Base-by-base conservation (phyloP, 2,888 invertebrate genomes). In the Ernsta delagoae region DNA sequence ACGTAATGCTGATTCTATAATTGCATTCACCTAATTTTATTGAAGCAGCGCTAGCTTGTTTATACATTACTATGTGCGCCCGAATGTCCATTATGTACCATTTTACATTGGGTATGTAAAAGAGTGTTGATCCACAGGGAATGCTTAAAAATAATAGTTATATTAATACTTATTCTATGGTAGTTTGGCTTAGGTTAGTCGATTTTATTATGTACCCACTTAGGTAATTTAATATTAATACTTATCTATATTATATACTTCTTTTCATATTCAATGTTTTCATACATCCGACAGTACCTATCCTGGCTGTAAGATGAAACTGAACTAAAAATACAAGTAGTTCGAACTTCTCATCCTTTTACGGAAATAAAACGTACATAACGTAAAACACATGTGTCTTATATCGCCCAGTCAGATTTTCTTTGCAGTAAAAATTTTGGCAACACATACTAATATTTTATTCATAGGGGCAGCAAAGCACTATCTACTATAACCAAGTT, bases 381-480 rank as follows among this genome's bases (percentile, higher is more conserved):
- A 57, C 57, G 36, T 12, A 9, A 36, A 36, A 43, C 11, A 36
- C 34, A 36, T 50, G 50, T 57, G 36, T 57, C 54, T 54, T 31
- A 54, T 31, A 54, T 34, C 24, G 36, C 57, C 59, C 57, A 12
- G n/a, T 36, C 57, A 36, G 36, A 57, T 39, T 50, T 50, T 50
- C 57, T 36, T 36, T 39, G 57, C 57, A 57, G 57, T 12, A 31
- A 12, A 56, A 31, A 12, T 64, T 64, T 64, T 56, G 64, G 56
- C 56, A 56, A 64, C 56, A 31, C 8, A 4, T 34, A 45, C 54
- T 43, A 43, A 64, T 56, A 64, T 56, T 64, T 64, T 57, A 64
- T 64, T 64, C 45, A 56, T 64, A 56, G 45, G 43, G 56, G 39
- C 31, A 6, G 31, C n/a, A 64, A 50, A 50, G 16, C 50, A 50